Evolutionary conservation across 2,888 invertebrate genomes (phyloP), one percentile per base, ranked within the genome.

Genomic region (Listrodromus nycthemerus): DNA sequence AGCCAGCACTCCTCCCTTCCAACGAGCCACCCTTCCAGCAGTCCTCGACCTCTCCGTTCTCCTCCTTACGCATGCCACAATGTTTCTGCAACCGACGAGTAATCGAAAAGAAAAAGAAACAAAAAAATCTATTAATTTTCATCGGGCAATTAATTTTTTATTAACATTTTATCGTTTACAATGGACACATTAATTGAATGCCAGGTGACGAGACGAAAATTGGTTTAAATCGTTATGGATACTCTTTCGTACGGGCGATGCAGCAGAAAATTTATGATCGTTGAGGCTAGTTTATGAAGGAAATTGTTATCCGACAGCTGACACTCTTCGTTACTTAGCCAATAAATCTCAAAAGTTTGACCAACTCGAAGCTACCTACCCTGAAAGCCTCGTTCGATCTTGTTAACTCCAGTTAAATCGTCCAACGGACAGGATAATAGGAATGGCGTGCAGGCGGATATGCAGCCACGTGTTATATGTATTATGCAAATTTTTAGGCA

Each of bases 41-140:
- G 82, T 81, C 86, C 19, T 87, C 85, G 80, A 85, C 87, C 80
- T 84, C 80, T 65, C 77, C 86, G 78, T 87, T 86, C 89, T 88
- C 87, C 88, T 89, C 86, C 87, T 83, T 91, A 89, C 89, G 91
- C 92, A 92, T 92, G 87, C 90, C 92, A 81, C 84, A 89, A 79
- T 78, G 77, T 88, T 88, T 87, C 91, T 91, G 89, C 33, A 90
- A 88, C 86, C 16, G 77, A 85, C 7, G 69, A 19, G 3, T 16
- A 67, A 50, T 21, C n/a, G 0, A n/a, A 1, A 6, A 27, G 33
- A 65, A 66, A 63, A 24, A 10, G 7, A 41, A 33, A 27, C 48
- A 10, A 27, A 61, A 67, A 55, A 82, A 76, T 48, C 4, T 3
- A 45, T 45, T 4, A 45, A 16, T 45, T 45, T 55, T 48, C n/a